phyloP scores from a whole-genome alignment of 2,113 vertebrate genomes.

The Cygnus buccinator region DNA sequence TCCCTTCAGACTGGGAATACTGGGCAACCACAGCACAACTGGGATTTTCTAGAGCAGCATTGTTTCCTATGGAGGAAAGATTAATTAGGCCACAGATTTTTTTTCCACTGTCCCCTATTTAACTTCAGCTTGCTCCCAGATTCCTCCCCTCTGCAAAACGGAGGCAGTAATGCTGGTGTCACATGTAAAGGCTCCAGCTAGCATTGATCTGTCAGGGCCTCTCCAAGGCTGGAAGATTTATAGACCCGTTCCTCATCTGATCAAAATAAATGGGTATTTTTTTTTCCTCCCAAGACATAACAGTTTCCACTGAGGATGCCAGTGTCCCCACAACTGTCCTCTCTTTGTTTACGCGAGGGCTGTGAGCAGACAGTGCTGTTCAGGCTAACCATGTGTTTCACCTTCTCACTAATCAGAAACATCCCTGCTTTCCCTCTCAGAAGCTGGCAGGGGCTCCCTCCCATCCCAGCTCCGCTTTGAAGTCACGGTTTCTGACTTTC shows the following conservation, averaged over 20 bases:
- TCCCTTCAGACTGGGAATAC: not conserved
- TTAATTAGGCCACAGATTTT: not conserved
- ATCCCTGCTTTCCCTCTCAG: not conserved
- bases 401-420: constrained; percentile 41
- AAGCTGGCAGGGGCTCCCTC: not conserved
- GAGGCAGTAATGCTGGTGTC: not conserved
- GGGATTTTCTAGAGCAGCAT: not conserved
- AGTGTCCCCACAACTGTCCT: not conserved
- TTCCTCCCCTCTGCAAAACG: not conserved
- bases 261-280: not conserved
- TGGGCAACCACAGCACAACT: not conserved
- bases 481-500: constrained; percentile 13
- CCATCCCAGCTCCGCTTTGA: constrained; percentile 28
- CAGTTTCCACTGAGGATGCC: constrained; percentile 26
- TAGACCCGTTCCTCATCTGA: not conserved
- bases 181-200: not conserved
- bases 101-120: not conserved
- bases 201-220: not conserved
- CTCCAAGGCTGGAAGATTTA: not conserved
- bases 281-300: not conserved
- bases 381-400: constrained; percentile 19
- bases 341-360: not conserved
- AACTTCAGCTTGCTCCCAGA: not conserved
- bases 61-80: not conserved
- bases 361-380: not conserved